Evolutionary conservation across 2,797 vertebrate species (phyloP).

Genomic region (Anableps anableps): DNA sequence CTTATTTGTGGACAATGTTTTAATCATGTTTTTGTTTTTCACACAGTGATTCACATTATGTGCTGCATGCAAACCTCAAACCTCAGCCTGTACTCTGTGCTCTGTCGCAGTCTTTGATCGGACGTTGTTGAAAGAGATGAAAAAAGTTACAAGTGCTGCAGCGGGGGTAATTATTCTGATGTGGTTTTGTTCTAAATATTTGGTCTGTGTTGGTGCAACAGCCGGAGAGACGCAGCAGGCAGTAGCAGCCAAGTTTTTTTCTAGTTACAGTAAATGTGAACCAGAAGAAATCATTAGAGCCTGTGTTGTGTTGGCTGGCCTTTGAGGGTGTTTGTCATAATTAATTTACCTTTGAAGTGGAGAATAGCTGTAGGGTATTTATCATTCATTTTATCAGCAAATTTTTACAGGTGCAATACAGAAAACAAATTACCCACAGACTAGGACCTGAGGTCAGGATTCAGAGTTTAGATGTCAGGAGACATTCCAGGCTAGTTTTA

Average conservation of each 20-base stretch:
- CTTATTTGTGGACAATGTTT: constrained; percentile 37
- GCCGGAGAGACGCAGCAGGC: constrained; percentile 18
- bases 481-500: no score
- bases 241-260: constrained; percentile 25
- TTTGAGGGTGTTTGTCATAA: constrained; percentile 1
- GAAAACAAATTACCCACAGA: neutral
- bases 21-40: constrained; percentile 48
- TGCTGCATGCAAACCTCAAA: constrained; percentile 44
- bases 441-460: neutral
- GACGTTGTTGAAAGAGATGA: constrained; percentile 22
- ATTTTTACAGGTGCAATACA: constrained; percentile 4
- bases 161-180: constrained; percentile 15
- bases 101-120: constrained; percentile 24
- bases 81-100: constrained; percentile 25
- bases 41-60: constrained; percentile 35
- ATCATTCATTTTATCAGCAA: constrained; percentile 10
- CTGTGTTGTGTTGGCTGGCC: neutral
- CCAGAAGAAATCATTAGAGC: neutral
- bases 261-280: constrained; percentile 20
- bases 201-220: constrained; percentile 26
- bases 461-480: neutral
- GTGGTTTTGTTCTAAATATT: constrained; percentile 36
- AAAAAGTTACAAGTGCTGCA: constrained; percentile 12
- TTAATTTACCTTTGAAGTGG: neutral
- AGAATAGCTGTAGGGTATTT: constrained; percentile 6